Evolutionary conservation across 2,888 invertebrate genomes (phyloP).

Genomic region (Macrosoma leucophasiata): DNA sequence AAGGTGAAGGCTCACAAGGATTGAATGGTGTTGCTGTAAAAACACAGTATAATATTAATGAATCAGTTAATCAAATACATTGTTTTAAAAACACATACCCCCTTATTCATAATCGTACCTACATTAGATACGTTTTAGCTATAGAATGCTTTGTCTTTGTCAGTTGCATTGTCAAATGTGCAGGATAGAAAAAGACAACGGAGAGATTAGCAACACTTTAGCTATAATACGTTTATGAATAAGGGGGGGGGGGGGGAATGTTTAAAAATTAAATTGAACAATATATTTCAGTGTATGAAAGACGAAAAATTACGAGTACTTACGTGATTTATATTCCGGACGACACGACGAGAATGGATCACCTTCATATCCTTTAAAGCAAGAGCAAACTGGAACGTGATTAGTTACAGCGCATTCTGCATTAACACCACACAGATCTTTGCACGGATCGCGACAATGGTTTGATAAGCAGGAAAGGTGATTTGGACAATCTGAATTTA

Average conservation of each 20-base stretch:
- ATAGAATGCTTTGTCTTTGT: too few species aligned
- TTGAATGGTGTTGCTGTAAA: slow-evolving; percentile 48
- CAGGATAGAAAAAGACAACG: too few species aligned
- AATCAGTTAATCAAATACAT: background rate
- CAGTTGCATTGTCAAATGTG: too few species aligned
- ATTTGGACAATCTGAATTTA: slow-evolving; percentile 86
- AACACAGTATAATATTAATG: slow-evolving; percentile 5
- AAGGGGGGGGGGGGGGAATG: too few species aligned
- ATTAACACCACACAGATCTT: slow-evolving; percentile 87
- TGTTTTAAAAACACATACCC: too few species aligned
- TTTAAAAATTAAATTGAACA: too few species aligned
- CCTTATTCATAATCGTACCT: too few species aligned
- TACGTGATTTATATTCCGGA: slow-evolving; percentile 72
- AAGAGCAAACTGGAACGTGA: slow-evolving; percentile 89
- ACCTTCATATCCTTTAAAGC: slow-evolving; percentile 84
- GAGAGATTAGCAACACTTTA: too few species aligned
- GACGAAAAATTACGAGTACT: too few species aligned
- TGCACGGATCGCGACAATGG: slow-evolving; percentile 90
- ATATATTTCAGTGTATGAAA: too few species aligned
- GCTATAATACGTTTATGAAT: too few species aligned
- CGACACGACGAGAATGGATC: slow-evolving; percentile 90
- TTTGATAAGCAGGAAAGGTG: slow-evolving; percentile 87
- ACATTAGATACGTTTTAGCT: too few species aligned
- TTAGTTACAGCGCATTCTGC: slow-evolving; percentile 89
- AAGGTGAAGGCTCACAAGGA: slow-evolving; percentile 86